These are phyloP conservation scores for Dinocampus coccinellae DNA, from an alignment of 2,888 invertebrate species.

Conservation along the genomic window DNA sequence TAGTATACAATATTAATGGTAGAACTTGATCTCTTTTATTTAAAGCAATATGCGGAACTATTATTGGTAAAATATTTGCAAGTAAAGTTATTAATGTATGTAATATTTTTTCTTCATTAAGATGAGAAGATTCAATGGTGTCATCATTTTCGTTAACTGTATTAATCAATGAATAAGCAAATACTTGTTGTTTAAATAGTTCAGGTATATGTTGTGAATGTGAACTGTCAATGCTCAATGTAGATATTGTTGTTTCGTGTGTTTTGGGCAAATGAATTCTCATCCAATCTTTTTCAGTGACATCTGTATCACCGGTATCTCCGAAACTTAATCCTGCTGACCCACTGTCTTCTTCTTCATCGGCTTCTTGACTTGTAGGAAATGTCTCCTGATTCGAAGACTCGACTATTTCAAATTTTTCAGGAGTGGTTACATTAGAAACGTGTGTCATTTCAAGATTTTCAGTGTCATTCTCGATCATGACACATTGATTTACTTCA, in stretches of 20 bases:
- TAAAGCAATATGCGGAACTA: constrained; percentile 78
- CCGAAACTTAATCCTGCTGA: constrained; percentile 62
- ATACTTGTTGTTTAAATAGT: constrained; percentile 72
- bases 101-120: constrained; percentile 57
- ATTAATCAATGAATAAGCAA: constrained; percentile 70
- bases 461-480: constrained; percentile 44
- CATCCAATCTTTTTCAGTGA: constrained; percentile 69
- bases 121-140: constrained; percentile 64
- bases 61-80: constrained; percentile 73
- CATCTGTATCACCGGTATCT: constrained; percentile 65
- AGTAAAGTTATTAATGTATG: constrained; percentile 71
- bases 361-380: constrained; percentile 54
- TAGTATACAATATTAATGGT: constrained; percentile 75
- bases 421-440: constrained; percentile 65
- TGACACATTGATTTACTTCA: background rate
- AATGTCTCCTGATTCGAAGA: constrained; percentile 56
- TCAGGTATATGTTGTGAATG: constrained; percentile 69
- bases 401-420: constrained; percentile 65
- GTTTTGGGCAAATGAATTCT: constrained; percentile 63
- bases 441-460: constrained; percentile 46
- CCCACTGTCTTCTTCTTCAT: constrained; percentile 61
- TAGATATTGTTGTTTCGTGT: constrained; percentile 43
- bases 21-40: constrained; percentile 80
- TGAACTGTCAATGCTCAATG: constrained; percentile 51
- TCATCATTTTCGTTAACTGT: constrained; percentile 63